Conservation (phyloP, 1,140 invertebrate genomes). For the Drosophila ironensis region DNA sequence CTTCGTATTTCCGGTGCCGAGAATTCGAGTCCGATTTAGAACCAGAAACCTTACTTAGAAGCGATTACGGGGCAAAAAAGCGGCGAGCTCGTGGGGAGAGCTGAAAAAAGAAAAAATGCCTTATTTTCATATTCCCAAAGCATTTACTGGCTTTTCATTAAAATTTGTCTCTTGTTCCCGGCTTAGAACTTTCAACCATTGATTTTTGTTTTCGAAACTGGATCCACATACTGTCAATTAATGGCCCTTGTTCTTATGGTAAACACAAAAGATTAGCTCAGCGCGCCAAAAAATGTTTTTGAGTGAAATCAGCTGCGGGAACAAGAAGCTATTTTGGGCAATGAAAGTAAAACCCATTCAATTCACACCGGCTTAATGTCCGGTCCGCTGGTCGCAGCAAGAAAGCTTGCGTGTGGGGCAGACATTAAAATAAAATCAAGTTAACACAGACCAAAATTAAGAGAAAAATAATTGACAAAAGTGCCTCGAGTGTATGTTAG, state of each 20-base stretch:
- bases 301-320: constrained; percentile 52
- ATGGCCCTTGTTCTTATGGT: not conserved
- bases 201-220: too few relatives aligned
- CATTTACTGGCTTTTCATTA: too few relatives aligned
- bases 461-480: constrained; percentile 43
- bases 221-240: constrained; percentile 12
- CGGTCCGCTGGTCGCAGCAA: constrained; percentile 52
- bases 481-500: constrained; percentile 10
- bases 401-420: constrained; percentile 37
- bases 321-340: constrained; percentile 44
- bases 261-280: constrained; percentile 16
- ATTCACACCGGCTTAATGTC: constrained; percentile 47
- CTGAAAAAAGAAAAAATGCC: constrained; percentile 7
- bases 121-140: too few relatives aligned
- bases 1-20: constrained; percentile 66
- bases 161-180: too few relatives aligned
- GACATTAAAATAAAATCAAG: constrained; percentile 75
- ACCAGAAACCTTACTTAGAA: constrained; percentile 56
- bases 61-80: constrained; percentile 50
- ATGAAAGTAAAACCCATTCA: constrained; percentile 78
- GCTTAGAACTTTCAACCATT: too few relatives aligned
- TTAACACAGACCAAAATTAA: constrained; percentile 50
- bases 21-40: constrained; percentile 29
- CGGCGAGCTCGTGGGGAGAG: not conserved
- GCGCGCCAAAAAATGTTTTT: not conserved